A percentile compares a stretch with the other conserved stretches of the same genome.
Conservation (phyloP, 1,140 invertebrate genomes). For the Orchesella cincta region DNA sequence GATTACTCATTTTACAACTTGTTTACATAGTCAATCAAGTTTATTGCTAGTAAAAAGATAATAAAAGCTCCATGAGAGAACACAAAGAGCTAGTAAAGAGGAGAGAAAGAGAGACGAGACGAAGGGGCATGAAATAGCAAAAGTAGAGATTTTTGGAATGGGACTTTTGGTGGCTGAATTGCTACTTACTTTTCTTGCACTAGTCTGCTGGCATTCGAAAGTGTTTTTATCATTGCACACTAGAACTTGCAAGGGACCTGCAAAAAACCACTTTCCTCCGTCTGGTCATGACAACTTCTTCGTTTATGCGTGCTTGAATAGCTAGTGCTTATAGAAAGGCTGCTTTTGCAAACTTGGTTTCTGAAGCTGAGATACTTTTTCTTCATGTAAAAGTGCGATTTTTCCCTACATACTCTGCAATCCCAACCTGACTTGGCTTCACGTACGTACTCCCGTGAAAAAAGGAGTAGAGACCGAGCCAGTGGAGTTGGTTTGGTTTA, state of each 20-base stretch:
- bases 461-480: not conserved
- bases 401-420: too few relatives aligned
- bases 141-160: not conserved
- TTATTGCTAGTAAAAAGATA: constrained; percentile 23
- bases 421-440: too few relatives aligned
- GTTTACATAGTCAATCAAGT: constrained; percentile 29
- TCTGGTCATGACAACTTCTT: too few relatives aligned
- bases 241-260: not conserved
- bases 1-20: constrained; percentile 30
- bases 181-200: not conserved
- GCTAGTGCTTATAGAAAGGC: too few relatives aligned
- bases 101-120: not conserved
- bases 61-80: constrained; percentile 4
- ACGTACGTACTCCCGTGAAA: too few relatives aligned
- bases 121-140: not conserved
- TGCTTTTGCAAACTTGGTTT: too few relatives aligned
- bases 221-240: not conserved
- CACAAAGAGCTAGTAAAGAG: not conserved
- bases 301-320: too few relatives aligned
- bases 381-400: too few relatives aligned
- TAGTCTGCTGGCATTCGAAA: not conserved
- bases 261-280: too few relatives aligned
- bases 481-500: not conserved
- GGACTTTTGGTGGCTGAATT: not conserved
- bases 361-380: too few relatives aligned